A percentile compares a stretch with the other conserved stretches of the same genome.
phyloP scores from a whole-genome alignment of 2,888 invertebrate genomes.

The Meganola albula region DNA sequence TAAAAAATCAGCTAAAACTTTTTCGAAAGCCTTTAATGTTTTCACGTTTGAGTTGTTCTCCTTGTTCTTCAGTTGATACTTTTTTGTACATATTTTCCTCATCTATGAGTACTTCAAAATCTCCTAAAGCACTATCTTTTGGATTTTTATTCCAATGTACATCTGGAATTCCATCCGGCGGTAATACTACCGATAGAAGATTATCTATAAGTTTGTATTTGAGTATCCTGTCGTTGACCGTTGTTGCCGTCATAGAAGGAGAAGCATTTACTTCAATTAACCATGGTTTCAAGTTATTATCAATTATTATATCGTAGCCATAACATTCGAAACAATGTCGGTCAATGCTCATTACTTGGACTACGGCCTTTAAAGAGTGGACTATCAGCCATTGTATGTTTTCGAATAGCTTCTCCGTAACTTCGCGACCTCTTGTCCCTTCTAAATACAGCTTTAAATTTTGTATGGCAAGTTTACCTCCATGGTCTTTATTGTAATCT shows the following conservation, averaged over 20 bases:
- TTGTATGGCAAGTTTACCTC: slow-evolving; percentile 95
- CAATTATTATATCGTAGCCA: slow-evolving; percentile 96
- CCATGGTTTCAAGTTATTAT: slow-evolving; percentile 95
- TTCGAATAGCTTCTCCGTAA: slow-evolving; percentile 91
- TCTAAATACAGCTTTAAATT: slow-evolving; percentile 92
- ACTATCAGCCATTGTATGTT: slow-evolving; percentile 92
- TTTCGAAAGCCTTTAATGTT: slow-evolving; percentile 13
- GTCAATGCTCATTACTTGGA: slow-evolving; percentile 93
- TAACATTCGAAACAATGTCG: slow-evolving; percentile 95
- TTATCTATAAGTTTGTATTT: slow-evolving; percentile 95
- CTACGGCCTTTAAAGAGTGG: slow-evolving; percentile 93
- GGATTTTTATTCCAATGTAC: slow-evolving; percentile 91
- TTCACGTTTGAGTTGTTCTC: slow-evolving; percentile 27
- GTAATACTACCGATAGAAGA: slow-evolving; percentile 91
- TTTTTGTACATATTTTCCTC: slow-evolving; percentile 84
- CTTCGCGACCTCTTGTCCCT: slow-evolving; percentile 90
- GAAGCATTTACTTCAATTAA: slow-evolving; percentile 95
- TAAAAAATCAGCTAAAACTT: no score
- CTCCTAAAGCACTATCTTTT: slow-evolving; percentile 82
- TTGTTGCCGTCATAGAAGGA: slow-evolving; percentile 94
- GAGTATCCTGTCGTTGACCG: slow-evolving; percentile 92
- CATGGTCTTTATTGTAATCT: slow-evolving; percentile 92
- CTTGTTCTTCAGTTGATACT: no score
- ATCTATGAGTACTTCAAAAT: slow-evolving; percentile 85
- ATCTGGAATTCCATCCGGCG: slow-evolving; percentile 91